phyloP scores from a whole-genome alignment of 2,797 vertebrate genomes.

The Tinamus major region DNA sequence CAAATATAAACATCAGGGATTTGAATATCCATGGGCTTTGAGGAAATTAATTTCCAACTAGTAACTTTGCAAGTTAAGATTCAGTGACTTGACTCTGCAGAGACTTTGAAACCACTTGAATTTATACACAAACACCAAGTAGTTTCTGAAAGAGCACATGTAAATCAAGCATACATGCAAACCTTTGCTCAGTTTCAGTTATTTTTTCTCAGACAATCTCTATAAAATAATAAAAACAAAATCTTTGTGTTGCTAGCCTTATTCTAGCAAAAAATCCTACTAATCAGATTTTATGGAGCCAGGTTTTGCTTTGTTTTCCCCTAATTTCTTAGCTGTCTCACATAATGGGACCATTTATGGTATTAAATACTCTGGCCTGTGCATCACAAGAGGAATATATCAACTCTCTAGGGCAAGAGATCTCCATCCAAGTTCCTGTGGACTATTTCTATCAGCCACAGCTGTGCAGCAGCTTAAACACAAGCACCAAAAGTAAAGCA shows the following conservation, averaged over 20 bases:
- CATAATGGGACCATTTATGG: not conserved
- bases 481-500: not conserved
- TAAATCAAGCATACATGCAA: not conserved
- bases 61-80: not conserved
- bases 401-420: not conserved
- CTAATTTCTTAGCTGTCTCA: not conserved
- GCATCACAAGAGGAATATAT: not conserved
- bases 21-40: not conserved
- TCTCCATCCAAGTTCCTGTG: not conserved
- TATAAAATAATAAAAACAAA: not conserved
- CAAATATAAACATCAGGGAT: not conserved
- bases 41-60: not conserved
- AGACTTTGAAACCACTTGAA: not conserved
- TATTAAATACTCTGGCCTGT: not conserved
- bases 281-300: constrained; percentile 20
- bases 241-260: not conserved
- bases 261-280: not conserved
- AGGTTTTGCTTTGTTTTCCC: constrained; percentile 24
- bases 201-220: not conserved
- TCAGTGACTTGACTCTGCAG: not conserved
- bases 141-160: not conserved
- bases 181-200: not conserved
- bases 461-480: not conserved
- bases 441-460: not conserved
- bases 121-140: not conserved